Evolutionary conservation across 1,140 invertebrate species (phyloP).

Genomic region (Cepaea nemoralis): DNA sequence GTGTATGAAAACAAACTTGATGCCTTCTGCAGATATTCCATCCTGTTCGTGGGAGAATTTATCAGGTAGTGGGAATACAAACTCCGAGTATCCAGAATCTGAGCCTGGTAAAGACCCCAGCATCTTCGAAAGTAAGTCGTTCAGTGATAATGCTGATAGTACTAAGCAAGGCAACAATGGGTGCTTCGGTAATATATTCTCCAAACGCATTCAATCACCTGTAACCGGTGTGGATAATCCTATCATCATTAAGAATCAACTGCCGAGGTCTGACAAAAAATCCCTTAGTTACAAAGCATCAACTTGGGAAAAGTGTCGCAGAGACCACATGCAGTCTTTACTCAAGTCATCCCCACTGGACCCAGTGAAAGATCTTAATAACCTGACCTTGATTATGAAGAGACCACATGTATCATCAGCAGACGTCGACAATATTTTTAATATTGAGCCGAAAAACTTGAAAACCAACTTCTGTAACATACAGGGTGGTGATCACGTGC

Average conservation of each 20-base stretch:
- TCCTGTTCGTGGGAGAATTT: neutral
- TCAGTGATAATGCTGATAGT: neutral
- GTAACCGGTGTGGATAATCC: neutral
- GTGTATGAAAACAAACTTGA: neutral
- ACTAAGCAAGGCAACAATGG: conserved; percentile 8
- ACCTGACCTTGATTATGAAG: conserved; percentile 1
- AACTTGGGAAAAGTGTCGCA: conserved; percentile 30
- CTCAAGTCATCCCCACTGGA: conserved; percentile 7
- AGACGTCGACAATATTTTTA: neutral
- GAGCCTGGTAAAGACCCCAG: neutral
- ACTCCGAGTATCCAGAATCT: neutral
- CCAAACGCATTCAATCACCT: neutral
- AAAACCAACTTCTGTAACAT: neutral
- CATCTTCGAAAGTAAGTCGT: neutral
- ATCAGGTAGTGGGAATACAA: neutral
- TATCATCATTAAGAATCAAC: neutral
- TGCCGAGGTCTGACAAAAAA: neutral
- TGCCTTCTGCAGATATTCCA: conserved; percentile 5
- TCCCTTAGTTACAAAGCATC: conserved; percentile 8
- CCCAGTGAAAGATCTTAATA: neutral
- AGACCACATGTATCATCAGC: neutral
- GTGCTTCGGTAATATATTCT: conserved; percentile 34
- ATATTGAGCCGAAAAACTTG: neutral
- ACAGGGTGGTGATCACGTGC: neutral
- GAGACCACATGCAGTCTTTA: neutral